Conservation (phyloP, 2,797 vertebrate species). For the Microctenopoma lineatum region DNA sequence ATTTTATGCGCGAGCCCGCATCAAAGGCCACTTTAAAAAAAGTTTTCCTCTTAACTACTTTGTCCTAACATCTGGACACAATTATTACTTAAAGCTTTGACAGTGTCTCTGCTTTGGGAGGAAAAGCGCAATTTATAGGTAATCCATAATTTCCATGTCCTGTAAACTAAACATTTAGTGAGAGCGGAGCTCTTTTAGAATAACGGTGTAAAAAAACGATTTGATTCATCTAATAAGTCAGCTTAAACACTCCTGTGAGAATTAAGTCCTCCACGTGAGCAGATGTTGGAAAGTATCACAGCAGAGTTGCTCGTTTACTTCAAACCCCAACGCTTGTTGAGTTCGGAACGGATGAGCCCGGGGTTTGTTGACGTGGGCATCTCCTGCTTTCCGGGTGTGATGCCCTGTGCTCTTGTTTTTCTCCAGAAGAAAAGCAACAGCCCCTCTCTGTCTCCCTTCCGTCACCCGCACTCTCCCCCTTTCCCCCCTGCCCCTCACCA, state of each 20-base stretch:
- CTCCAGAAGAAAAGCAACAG: conserved; percentile 54
- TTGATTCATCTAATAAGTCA: conserved; percentile 26
- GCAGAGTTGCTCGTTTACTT: conserved; percentile 48
- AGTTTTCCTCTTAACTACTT: conserved; percentile 56
- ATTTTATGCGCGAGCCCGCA: conserved; percentile 73
- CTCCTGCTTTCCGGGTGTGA: conserved; percentile 76
- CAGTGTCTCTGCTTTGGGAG: conserved; percentile 44
- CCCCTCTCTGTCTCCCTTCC: conserved; percentile 64
- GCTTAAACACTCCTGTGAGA: conserved; percentile 18
- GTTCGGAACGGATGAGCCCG: conserved; percentile 47
- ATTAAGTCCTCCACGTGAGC: conserved; percentile 27
- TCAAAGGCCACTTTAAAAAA: conserved; percentile 71
- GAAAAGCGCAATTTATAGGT: conserved; percentile 53
- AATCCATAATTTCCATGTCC: conserved; percentile 38
- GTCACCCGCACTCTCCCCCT: conserved; percentile 51
- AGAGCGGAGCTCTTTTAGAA: conserved; percentile 3
- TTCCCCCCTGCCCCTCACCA: conserved; percentile 74
- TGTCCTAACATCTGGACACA: conserved; percentile 84
- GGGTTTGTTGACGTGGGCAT: conserved; percentile 73
- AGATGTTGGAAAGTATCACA: conserved; percentile 53
- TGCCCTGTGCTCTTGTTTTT: conserved; percentile 71
- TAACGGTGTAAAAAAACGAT: conserved; percentile 12
- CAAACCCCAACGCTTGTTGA: conserved; percentile 59
- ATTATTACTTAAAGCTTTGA: conserved; percentile 79
- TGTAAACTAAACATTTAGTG: conserved; percentile 32